Conservation (phyloP, 2,797 vertebrate species). For the Chromis chromis region DNA sequence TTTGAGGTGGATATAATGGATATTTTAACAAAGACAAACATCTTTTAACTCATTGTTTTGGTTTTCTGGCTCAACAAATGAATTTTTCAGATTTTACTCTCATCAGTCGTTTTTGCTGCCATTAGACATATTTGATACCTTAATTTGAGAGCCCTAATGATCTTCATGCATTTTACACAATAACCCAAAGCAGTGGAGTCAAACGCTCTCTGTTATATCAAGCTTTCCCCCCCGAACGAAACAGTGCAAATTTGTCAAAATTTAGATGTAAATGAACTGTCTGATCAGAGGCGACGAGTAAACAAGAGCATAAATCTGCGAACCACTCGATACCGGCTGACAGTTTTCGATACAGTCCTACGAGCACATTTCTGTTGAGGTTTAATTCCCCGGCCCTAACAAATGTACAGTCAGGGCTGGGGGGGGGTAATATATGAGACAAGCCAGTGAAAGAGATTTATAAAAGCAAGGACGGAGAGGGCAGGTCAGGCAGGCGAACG, state of each 20-base stretch:
- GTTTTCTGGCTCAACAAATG: background rate
- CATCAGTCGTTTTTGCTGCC: background rate
- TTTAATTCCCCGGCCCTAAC: conserved; percentile 27
- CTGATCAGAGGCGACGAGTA: conserved; percentile 2
- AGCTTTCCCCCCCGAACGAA: background rate
- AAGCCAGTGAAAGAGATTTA: conserved; percentile 68
- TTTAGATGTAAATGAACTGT: conserved; percentile 8
- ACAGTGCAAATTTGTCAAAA: background rate
- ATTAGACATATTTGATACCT: background rate
- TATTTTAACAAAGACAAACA: background rate
- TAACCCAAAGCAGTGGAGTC: background rate
- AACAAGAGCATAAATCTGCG: conserved; percentile 22
- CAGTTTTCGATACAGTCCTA: conserved; percentile 16
- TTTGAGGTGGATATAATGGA: too few relatives aligned
- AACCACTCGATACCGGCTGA: conserved; percentile 20
- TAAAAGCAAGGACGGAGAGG: conserved; percentile 61
- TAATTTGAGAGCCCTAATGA: background rate
- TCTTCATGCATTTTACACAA: background rate
- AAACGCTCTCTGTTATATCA: background rate
- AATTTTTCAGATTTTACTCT: background rate
- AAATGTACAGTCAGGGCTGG: conserved; percentile 32
- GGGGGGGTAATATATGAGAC: conserved; percentile 45
- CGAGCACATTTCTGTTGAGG: conserved; percentile 16
- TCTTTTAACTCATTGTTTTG: background rate
- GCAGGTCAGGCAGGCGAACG: conserved; percentile 63